A percentile compares a stretch with the other conserved stretches of the same genome.
phyloP scores from a whole-genome alignment of 2,797 vertebrate species.

The Girardinus metallicus region DNA sequence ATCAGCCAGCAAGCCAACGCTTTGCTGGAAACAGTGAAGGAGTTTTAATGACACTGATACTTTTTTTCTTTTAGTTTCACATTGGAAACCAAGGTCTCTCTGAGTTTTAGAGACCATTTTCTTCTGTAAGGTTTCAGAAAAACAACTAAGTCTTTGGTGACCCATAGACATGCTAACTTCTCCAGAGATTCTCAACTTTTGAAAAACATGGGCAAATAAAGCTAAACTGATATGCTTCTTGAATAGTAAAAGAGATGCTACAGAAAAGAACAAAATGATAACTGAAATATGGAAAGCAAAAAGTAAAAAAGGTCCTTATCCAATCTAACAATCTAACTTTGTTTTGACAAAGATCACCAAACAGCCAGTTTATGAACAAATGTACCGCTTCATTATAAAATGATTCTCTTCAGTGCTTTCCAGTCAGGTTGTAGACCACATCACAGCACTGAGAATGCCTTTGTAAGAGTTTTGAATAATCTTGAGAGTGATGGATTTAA shows the following conservation, averaged over 20 bases:
- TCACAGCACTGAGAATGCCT: background rate
- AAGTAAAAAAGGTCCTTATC: background rate
- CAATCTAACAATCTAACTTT: background rate
- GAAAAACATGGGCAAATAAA: background rate
- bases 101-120: background rate
- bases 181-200: background rate
- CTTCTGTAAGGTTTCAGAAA: background rate
- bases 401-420: background rate
- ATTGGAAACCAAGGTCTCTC: background rate
- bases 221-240: background rate
- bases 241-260: too few species aligned
- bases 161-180: background rate
- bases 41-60: background rate
- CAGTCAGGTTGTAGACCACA: background rate
- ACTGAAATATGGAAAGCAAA: background rate
- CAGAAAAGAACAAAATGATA: too few species aligned
- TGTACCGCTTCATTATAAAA: too few species aligned
- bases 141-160: background rate
- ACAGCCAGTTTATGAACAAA: background rate
- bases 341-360: background rate
- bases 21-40: background rate
- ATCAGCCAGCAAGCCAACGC: background rate
- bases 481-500: background rate
- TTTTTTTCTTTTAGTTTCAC: background rate
- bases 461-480: background rate